phyloP scores from a whole-genome alignment of 2,113 vertebrate genomes.

The Antechinus flavipes region DNA sequence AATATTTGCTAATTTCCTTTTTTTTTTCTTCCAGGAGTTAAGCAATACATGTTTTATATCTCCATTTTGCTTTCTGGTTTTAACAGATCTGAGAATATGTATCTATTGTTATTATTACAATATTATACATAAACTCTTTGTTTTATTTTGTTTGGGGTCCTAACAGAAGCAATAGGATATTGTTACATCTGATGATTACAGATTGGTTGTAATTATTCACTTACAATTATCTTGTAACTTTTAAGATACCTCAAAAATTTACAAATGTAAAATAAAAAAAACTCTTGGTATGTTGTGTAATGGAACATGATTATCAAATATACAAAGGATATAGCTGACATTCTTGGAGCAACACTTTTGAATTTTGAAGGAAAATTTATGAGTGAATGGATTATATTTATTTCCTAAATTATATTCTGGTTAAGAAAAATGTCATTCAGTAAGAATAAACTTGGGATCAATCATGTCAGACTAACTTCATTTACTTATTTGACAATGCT shows the following conservation, averaged over 20 bases:
- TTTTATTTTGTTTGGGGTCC: neutral
- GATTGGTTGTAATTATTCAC: neutral
- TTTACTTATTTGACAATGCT: neutral
- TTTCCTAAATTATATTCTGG: neutral
- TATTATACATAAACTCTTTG: neutral
- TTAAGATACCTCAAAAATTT: neutral
- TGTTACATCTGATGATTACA: neutral
- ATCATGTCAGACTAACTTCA: neutral
- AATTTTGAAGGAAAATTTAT: neutral
- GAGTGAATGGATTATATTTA: neutral
- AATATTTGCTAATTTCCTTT: neutral
- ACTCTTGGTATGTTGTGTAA: neutral
- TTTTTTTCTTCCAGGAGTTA: neutral
- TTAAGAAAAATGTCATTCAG: neutral
- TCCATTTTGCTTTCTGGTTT: neutral
- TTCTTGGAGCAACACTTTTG: neutral
- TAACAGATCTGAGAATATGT: neutral
- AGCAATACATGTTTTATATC: neutral
- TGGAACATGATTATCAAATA: neutral
- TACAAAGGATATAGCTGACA: neutral
- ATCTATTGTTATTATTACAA: neutral
- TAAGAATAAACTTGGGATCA: neutral
- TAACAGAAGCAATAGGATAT: neutral
- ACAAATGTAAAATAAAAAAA: neutral
- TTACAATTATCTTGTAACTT: neutral